These are phyloP conservation scores for Synergus umbraculus DNA, from an alignment of 2,888 invertebrate genomes.

Conservation along the genomic window DNA sequence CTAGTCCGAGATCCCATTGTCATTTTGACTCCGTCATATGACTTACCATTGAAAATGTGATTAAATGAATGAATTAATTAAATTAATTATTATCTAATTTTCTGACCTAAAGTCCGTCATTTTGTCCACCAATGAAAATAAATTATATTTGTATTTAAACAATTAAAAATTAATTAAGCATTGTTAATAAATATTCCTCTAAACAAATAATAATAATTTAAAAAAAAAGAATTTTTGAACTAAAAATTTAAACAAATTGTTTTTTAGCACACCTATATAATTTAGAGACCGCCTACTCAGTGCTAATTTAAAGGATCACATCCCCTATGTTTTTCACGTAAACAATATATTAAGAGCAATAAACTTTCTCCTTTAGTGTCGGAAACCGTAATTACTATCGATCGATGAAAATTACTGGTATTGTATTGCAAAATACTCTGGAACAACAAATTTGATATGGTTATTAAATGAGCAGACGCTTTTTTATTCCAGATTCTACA, in stretches of 20 bases:
- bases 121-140: too few species aligned
- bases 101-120: too few species aligned
- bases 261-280: neutral
- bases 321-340: constrained; percentile 15
- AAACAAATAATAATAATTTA: too few species aligned
- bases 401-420: constrained; percentile 24
- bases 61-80: too few species aligned
- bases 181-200: too few species aligned
- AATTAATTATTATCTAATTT: too few species aligned
- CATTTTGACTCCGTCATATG: too few species aligned
- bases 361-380: constrained; percentile 18
- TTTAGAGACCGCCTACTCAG: neutral
- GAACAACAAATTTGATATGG: constrained; percentile 23
- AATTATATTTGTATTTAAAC: too few species aligned
- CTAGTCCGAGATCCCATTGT: too few species aligned
- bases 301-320: constrained; percentile 6
- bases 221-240: neutral
- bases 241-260: neutral
- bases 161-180: too few species aligned
- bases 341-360: constrained; percentile 24
- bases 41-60: too few species aligned
- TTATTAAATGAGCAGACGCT: constrained; percentile 30
- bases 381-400: constrained; percentile 28
- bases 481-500: neutral
- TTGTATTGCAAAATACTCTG: constrained; percentile 16